Evolutionary conservation across 2,888 invertebrate genomes (phyloP).

Genomic region (Melolontha melolontha): DNA sequence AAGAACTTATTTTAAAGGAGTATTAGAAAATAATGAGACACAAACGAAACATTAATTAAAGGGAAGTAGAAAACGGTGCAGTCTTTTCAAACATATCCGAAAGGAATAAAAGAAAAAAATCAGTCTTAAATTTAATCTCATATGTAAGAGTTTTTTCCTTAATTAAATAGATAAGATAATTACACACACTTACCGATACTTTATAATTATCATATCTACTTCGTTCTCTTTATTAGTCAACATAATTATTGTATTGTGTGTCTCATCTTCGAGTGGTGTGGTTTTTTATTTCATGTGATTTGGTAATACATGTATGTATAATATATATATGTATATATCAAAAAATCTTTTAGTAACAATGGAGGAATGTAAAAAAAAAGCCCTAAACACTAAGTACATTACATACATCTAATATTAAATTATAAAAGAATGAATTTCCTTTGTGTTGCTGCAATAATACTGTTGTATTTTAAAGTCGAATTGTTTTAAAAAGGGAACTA

Average conservation of each 20-base stretch:
- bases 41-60: slow-evolving; percentile 2
- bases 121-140: slow-evolving; percentile 40
- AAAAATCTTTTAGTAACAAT: slow-evolving; percentile 2
- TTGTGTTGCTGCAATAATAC: no score
- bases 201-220: no score
- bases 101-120: slow-evolving; percentile 18
- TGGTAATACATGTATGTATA: no score
- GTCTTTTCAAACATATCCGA: slow-evolving; percentile 12
- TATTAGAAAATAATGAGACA: slow-evolving; percentile 35
- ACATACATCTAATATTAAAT: slow-evolving; percentile 41
- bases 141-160: slow-evolving; percentile 13
- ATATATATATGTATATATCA: no score
- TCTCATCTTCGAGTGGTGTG: no score
- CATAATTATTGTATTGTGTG: no score
- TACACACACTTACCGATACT: no score
- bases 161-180: background rate
- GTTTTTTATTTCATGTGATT: no score
- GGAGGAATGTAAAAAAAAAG: slow-evolving; percentile 41
- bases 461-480: no score
- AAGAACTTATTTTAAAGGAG: slow-evolving; percentile 12
- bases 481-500: no score
- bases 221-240: no score
- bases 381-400: slow-evolving; percentile 44
- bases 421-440: background rate
- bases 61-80: slow-evolving; percentile 3